Conservation (phyloP, 2,797 vertebrate species). For the Molossus alvarezi region DNA sequence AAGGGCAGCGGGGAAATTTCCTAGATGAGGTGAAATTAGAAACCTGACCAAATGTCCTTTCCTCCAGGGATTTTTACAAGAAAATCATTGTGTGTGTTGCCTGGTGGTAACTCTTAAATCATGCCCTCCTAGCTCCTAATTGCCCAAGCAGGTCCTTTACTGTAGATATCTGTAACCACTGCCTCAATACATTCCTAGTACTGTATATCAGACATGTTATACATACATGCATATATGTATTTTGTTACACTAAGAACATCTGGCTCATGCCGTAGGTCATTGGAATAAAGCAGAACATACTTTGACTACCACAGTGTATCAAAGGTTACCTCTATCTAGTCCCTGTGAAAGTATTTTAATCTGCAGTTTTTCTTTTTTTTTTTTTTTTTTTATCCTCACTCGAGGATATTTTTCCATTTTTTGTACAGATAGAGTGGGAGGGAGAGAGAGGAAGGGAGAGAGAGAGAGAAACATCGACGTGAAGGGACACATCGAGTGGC, state of each 20-base stretch:
- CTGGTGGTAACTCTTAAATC: not conserved
- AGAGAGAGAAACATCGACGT: too few relatives aligned
- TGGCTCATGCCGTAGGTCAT: not conserved
- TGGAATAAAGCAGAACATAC: not conserved
- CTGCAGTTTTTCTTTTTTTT: not conserved
- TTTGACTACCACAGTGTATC: not conserved
- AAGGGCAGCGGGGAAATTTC: not conserved
- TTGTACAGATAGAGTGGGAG: too few relatives aligned
- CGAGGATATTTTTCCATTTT: too few relatives aligned
- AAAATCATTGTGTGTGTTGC: not conserved
- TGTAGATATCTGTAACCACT: not conserved
- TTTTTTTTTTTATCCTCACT: too few relatives aligned
- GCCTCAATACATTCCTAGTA: not conserved
- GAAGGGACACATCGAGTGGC: too few relatives aligned
- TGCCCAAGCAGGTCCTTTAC: not conserved
- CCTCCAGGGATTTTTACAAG: not conserved
- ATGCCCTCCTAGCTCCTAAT: not conserved
- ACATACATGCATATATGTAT: not conserved
- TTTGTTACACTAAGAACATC: not conserved
- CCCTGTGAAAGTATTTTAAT: not conserved
- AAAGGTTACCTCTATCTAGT: not conserved
- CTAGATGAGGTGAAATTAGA: not conserved
- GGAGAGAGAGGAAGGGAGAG: too few relatives aligned
- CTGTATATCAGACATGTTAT: not conserved
- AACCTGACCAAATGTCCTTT: not conserved